A percentile compares a stretch with the other conserved stretches of the same genome.
Evolutionary conservation across 2,888 invertebrate species (phyloP).

Genomic region (Tenthredo livida): DNA sequence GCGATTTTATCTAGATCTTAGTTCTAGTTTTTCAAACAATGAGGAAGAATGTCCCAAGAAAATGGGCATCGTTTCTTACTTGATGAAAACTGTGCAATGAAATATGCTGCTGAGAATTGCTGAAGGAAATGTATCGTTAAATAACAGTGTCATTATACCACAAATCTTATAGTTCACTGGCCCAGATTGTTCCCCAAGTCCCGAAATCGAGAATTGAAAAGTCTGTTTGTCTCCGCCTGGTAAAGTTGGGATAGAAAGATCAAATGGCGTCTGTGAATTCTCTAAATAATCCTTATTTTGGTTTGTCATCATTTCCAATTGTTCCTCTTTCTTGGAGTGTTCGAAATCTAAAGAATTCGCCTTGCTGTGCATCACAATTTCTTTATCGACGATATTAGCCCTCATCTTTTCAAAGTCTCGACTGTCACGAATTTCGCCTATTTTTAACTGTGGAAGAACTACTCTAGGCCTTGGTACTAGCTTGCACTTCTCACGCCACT

Average conservation of each 20-base stretch:
- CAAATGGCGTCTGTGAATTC: background rate
- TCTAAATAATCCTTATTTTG: background rate
- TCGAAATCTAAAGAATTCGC: background rate
- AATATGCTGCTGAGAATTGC: background rate
- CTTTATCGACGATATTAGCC: background rate
- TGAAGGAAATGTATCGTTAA: background rate
- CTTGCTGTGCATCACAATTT: background rate
- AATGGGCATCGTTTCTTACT: background rate
- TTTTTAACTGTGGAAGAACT: constrained; percentile 63
- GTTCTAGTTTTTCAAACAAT: background rate
- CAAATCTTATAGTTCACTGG: constrained; percentile 51
- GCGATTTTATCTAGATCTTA: background rate
- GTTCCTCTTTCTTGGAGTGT: background rate
- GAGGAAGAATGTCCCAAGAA: background rate
- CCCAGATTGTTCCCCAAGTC: constrained; percentile 33
- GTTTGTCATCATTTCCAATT: background rate
- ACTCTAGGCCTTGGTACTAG: constrained; percentile 63
- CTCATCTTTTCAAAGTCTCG: background rate
- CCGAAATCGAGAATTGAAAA: constrained; percentile 52
- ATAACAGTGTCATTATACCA: constrained; percentile 36
- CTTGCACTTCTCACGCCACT: constrained; percentile 66
- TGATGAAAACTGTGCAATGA: background rate
- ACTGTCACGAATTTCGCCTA: background rate
- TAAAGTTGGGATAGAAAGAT: constrained; percentile 18
- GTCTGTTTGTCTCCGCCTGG: constrained; percentile 39